These are phyloP conservation scores for Chionodraco myersi DNA, from an alignment of 2,113 vertebrate genomes.

Conservation along the genomic window DNA sequence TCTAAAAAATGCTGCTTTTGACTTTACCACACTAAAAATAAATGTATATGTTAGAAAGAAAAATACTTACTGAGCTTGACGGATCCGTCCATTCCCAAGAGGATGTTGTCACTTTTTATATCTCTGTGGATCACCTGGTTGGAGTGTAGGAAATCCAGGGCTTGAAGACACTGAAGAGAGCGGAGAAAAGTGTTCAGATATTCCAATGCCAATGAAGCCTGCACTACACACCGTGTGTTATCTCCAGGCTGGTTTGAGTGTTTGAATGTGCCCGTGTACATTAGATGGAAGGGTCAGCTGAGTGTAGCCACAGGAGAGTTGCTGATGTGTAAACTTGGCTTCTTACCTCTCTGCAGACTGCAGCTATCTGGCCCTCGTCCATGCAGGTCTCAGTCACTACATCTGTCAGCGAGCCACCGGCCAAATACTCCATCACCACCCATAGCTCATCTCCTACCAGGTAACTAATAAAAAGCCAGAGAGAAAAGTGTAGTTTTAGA, in stretches of 20 bases:
- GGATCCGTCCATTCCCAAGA: conserved; percentile 97
- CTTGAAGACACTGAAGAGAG: conserved; percentile 92
- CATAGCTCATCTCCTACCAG: conserved; percentile 98
- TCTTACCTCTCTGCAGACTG: conserved; percentile 97
- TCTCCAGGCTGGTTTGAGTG: not conserved
- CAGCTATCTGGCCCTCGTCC: conserved; percentile 99
- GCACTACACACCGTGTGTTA: not conserved
- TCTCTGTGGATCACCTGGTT: conserved; percentile 99
- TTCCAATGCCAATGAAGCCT: not conserved
- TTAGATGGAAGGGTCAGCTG: conserved; percentile 10
- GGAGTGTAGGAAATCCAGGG: conserved; percentile 97
- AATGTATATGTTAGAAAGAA: not conserved
- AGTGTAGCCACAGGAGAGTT: not conserved
- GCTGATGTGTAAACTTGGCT: conserved; percentile 48
- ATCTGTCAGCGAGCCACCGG: conserved; percentile 96
- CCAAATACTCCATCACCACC: conserved; percentile 99
- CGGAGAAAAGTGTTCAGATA: not conserved
- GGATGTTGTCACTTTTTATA: conserved; percentile 99
- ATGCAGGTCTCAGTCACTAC: conserved; percentile 99
- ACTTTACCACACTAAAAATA: not conserved
- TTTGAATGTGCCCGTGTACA: conserved; percentile 2
- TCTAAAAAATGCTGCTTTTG: not conserved
- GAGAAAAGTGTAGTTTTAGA: not conserved
- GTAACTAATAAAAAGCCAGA: conserved; percentile 84
- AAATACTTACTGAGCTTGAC: conserved; percentile 94